Conservation (phyloP, 1,140 invertebrate genomes). For the Pissodes strobi region DNA sequence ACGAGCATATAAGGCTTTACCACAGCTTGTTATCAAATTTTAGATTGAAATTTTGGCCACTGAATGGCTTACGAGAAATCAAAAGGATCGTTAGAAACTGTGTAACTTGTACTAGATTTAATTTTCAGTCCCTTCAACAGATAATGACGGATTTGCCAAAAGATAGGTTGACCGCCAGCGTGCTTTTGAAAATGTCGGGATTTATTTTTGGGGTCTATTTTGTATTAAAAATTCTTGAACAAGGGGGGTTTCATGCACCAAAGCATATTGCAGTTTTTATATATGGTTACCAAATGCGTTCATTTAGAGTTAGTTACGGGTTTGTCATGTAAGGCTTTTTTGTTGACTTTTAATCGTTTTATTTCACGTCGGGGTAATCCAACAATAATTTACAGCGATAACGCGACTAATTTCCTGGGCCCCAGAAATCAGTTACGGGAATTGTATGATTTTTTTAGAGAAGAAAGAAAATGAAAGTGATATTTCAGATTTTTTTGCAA, state of each 20-base stretch:
- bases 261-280: slow-evolving; percentile 44
- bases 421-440: slow-evolving; percentile 31
- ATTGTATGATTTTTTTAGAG: slow-evolving; percentile 4
- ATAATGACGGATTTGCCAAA: slow-evolving; percentile 37
- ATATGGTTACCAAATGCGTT: slow-evolving; percentile 49
- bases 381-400: too few species aligned
- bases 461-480: slow-evolving; percentile 26
- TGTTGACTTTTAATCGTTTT: slow-evolving; percentile 48
- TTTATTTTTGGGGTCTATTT: slow-evolving; percentile 46
- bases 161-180: slow-evolving; percentile 20
- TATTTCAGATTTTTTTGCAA: slow-evolving; percentile 42
- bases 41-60: too few species aligned
- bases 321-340: slow-evolving; percentile 44
- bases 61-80: too few species aligned
- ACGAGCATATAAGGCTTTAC: too few species aligned
- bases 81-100: too few species aligned
- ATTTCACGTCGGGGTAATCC: slow-evolving; percentile 44
- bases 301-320: slow-evolving; percentile 47
- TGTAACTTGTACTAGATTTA: too few species aligned
- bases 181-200: slow-evolving; percentile 40
- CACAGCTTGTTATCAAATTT: too few species aligned
- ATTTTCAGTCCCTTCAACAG: too few species aligned
- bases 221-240: slow-evolving; percentile 11
- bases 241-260: neutral
- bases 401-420: slow-evolving; percentile 49